Evolutionary conservation across 1,140 invertebrate species (phyloP), one percentile per base, ranked within the genome.

Genomic region (Atta cephalotes): DNA sequence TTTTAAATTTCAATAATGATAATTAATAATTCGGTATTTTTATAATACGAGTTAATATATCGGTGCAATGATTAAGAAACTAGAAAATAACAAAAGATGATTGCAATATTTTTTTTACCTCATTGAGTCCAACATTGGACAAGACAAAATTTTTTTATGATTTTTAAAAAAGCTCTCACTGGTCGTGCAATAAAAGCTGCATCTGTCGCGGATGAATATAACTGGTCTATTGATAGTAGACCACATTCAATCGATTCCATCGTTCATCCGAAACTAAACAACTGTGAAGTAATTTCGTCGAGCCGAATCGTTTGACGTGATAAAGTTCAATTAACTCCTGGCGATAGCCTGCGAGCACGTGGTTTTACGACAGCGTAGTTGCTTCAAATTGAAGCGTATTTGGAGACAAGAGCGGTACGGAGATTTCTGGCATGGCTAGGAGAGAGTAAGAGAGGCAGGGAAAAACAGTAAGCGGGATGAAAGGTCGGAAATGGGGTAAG

Each of bases 311-410:
- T 89, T 91, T 90, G 90, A 90, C 89, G 84, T 90, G 89, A 90
- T 91, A 91, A 88, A 88, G 88, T 88, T 85, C 88, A 92, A 92
- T 92, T 92, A 92, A 91, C 80, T 85, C 78, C 25, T 31, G n/a
- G 78, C 78, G 71, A 90, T 90, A 71, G 86, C 70, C 70, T 51
- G 87, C 35, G 14, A 51, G 74, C 56, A 12, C 49, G 78, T 28
- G 79, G 63, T 63, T 79, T 28, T n/a, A 85, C 63, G 84, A 81
- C 86, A 88, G 76, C 72, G 84, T 84, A 70, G 82, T 76, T 68
- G 65, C 80, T 53, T 51, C 62, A 76, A 85, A 89, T 90, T 82
- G 89, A 60, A 77, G 62, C 51, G 72, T 79, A 53, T 82, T 79
- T 21, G 74, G 76, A 53, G 60, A 58, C 49, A 16, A 28, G 31